Conservation (phyloP, 1,140 invertebrate genomes). For the Trachymyrmex septentrionalis region DNA sequence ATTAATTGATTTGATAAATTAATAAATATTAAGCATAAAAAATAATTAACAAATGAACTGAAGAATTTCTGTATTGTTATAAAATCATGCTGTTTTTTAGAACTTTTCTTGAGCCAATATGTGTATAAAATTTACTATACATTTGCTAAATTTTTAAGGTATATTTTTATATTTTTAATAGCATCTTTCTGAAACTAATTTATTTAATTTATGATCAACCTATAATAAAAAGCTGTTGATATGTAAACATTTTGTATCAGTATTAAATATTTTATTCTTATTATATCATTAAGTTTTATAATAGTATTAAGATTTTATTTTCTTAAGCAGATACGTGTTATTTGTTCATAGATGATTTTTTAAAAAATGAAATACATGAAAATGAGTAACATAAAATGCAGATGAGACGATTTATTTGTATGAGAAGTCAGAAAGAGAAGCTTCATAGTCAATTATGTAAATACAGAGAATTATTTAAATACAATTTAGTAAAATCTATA, state of each 20-base stretch:
- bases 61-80: slow-evolving; percentile 29
- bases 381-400: slow-evolving; percentile 22
- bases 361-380: neutral
- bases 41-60: slow-evolving; percentile 19
- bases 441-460: slow-evolving; percentile 82
- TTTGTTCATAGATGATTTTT: neutral
- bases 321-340: slow-evolving; percentile 11
- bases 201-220: slow-evolving; percentile 31
- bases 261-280: slow-evolving; percentile 52
- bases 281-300: slow-evolving; percentile 56
- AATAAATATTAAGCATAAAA: slow-evolving; percentile 24
- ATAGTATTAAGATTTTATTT: slow-evolving; percentile 13
- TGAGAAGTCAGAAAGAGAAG: slow-evolving; percentile 60
- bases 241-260: slow-evolving; percentile 17
- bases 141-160: slow-evolving; percentile 63
- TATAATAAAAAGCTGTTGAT: neutral
- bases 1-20: slow-evolving; percentile 32
- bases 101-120: slow-evolving; percentile 17
- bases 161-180: slow-evolving; percentile 70
- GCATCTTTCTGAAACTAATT: slow-evolving; percentile 10
- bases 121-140: slow-evolving; percentile 46
- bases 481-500: slow-evolving; percentile 60
- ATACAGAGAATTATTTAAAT: slow-evolving; percentile 73
- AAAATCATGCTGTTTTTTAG: slow-evolving; percentile 24
- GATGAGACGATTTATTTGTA: slow-evolving; percentile 68